Conservation (phyloP, 2,888 invertebrate species). For the Spisula subtruncata region DNA sequence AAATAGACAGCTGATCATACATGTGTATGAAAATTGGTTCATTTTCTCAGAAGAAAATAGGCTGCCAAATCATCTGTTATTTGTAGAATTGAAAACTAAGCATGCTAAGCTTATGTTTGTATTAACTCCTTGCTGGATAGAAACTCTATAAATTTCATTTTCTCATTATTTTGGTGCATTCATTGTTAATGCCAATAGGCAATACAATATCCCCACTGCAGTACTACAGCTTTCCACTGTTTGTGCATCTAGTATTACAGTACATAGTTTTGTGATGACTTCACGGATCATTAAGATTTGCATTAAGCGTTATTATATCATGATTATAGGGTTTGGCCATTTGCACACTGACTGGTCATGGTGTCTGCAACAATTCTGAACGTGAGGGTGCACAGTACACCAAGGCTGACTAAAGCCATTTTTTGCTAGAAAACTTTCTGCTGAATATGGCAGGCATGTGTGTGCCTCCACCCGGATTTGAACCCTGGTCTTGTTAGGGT, state of each 20-base stretch:
- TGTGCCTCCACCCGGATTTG: too few relatives aligned
- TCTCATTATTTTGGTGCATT: not conserved
- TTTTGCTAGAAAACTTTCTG: too few relatives aligned
- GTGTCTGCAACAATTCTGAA: too few relatives aligned
- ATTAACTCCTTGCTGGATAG: not conserved
- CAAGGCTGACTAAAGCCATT: too few relatives aligned
- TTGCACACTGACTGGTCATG: not conserved
- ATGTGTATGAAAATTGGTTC: not conserved
- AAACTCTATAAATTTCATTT: constrained; percentile 12
- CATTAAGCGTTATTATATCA: not conserved
- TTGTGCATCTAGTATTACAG: not conserved
- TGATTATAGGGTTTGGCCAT: not conserved
- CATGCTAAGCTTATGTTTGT: not conserved
- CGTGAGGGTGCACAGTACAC: too few relatives aligned
- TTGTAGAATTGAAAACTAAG: not conserved
- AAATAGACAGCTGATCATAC: not conserved
- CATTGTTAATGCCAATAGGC: not conserved
- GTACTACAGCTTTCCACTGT: not conserved
- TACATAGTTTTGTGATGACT: not conserved
- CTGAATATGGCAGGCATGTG: too few relatives aligned
- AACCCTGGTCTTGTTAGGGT: too few relatives aligned
- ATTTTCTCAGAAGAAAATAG: not conserved
- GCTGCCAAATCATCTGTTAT: not conserved
- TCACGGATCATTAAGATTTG: not conserved
- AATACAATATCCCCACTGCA: not conserved